Base-by-base conservation (phyloP, 1,140 invertebrate genomes). In the Vollenhovia emeryi region DNA sequence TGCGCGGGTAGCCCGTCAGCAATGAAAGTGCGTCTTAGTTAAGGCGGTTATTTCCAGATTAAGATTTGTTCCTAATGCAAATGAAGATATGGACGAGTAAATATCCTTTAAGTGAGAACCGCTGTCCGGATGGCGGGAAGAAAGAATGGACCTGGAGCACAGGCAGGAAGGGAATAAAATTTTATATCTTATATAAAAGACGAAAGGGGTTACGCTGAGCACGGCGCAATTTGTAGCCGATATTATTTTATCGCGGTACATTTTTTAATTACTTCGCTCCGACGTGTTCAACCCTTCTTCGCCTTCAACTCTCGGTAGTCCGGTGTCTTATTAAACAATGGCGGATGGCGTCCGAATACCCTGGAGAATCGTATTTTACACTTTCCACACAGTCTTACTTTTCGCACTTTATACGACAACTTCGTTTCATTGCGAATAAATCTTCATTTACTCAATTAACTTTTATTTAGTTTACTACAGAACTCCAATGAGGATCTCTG, bases 241-340 rank as follows among this genome's bases (percentile, higher is more conserved):
- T 95, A 94, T 93, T 93, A 91, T 93, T 94, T 93, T 93, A 93
- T 93, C 92, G 91, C 82, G 89, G 91, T 91, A 89, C 93, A 93
- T 94, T 94, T 94, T 93, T 94, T 94, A 94, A 94, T 93, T 94
- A 93, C 90, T 92, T 87, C 64, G 89, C 91, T 90, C 93, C 89
- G 91, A 93, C 91, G 91, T 92, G 90, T 86, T 75, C 66, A 79
- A 68, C 82, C 82, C 83, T 90, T 90, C 82, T 89, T 85, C 55
- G 69, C 88, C 87, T 86, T 88, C 80, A 82, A 82, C 83, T 84
- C 90, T 85, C 90, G 71, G 83, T 69, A 45, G 59, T 76, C 80
- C 84, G 78, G 73, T 92, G 92, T 91, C 92, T 94, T 95, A 93
- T 95, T 94, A 94, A 94, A 91, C 87, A 91, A 85, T 88, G 24